Base-by-base conservation (phyloP, 2,113 vertebrate genomes). In the Tragelaphus scriptus region DNA sequence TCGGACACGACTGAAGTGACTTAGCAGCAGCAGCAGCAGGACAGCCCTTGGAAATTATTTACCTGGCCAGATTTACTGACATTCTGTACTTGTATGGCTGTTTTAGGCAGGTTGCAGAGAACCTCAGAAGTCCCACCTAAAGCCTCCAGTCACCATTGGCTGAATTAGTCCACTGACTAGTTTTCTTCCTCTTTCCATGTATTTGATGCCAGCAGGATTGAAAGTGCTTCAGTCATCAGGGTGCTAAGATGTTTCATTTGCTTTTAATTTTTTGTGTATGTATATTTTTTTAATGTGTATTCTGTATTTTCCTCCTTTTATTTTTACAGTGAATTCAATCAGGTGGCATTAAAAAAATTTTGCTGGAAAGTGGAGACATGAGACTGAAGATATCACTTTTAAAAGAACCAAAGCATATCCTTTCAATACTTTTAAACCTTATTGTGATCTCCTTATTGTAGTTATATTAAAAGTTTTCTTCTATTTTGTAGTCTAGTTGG, bases 401-500 rank as follows among this genome's bases (percentile, higher is more conserved):
- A 80, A 99, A 99, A 98, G 99, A 99, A 98, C 99, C 99, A n/a
- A 99, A 99, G 96, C 99, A 99, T 99, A 99, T 99, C 99, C 99
- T 99, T 99, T 99, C 59, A 53, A 47, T 89, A 71, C 7, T 92
- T 85, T 55, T 7, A 94, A 79, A 88, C 56, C 28, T 85, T 82
- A 88, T 16, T 96, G 14, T 86, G 63, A 79, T 82, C 15, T 90
- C 53, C 71, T 77, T 55, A 56, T 7, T 91, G 23, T 40, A 59
- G 23, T 91, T 88, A 90, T 93, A 32, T 85, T 97, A 88, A 79
- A 92, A 51, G 21, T 90, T 91, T 89, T 95, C 17, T 95, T 87
- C 36, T 95, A 32, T 75, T 89, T 97, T 94, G 7, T 96, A 44
- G 47, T 88, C 26, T 97, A 40, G 9, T 84, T 93, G 65, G 4